Percentiles rank a stretch among this genome's conserved stretches.
Evolutionary conservation across 2,113 vertebrate species (phyloP).

Genomic region (Coreoperca whiteheadi): DNA sequence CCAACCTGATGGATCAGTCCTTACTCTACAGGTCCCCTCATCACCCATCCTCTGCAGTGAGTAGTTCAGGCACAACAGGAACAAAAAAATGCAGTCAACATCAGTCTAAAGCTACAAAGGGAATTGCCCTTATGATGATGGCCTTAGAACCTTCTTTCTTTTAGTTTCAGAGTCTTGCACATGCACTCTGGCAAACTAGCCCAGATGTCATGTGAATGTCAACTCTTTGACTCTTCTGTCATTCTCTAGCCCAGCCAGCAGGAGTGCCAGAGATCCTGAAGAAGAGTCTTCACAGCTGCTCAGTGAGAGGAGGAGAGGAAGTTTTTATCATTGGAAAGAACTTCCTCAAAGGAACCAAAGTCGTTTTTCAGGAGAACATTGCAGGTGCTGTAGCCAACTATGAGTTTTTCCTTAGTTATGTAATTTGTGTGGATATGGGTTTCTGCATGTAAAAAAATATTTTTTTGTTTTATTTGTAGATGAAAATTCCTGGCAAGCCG

Average conservation of each 20-base stretch:
- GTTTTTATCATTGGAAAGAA: constrained; percentile 99
- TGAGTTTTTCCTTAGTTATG: background rate
- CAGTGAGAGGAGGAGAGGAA: constrained; percentile 96
- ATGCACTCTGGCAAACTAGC: constrained; percentile 2
- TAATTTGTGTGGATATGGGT: background rate
- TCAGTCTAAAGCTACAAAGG: background rate
- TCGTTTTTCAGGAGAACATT: constrained; percentile 96
- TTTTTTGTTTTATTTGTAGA: constrained; percentile 84
- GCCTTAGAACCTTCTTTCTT: background rate
- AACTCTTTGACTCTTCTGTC: constrained; percentile 18
- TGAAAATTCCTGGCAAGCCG: constrained; percentile 96
- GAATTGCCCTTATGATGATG: background rate
- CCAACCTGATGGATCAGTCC: constrained; percentile 92
- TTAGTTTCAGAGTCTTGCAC: background rate
- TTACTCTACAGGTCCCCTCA: constrained; percentile 93
- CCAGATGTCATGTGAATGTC: constrained; percentile 26
- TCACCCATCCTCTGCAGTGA: constrained; percentile 98
- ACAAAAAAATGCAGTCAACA: background rate
- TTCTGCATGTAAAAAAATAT: constrained; percentile 2
- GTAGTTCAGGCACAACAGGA: constrained; percentile 70
- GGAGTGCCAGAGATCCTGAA: constrained; percentile 98
- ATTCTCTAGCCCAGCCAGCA: constrained; percentile 92
- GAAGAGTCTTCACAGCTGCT: constrained; percentile 96
- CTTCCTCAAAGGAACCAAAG: constrained; percentile 99
- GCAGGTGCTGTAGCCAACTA: constrained; percentile 73